phyloP scores from a whole-genome alignment of 2,797 vertebrate genomes.

The Argentina silus region DNA sequence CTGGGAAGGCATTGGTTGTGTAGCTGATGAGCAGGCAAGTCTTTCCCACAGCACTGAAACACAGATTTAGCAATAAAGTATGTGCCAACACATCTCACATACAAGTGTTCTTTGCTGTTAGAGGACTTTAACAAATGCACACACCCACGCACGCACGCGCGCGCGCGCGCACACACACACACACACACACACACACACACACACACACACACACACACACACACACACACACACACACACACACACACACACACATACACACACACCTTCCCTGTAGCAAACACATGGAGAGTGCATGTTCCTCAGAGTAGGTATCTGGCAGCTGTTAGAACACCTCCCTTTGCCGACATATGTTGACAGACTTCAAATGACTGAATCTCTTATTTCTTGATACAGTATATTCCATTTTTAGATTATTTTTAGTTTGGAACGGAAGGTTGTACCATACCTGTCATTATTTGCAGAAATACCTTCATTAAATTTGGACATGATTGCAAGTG shows the following conservation, averaged over 20 bases:
- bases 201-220: conserved; percentile 7
- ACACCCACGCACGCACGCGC: neutral
- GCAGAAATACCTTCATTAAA: too few relatives aligned
- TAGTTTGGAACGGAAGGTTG: too few relatives aligned
- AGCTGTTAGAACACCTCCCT: neutral
- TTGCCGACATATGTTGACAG: neutral
- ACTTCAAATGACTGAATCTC: neutral
- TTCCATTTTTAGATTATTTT: neutral
- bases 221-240: conserved; percentile 3
- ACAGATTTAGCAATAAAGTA: conserved; percentile 22
- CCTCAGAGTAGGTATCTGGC: neutral
- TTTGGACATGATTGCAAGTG: too few relatives aligned
- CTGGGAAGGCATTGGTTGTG: conserved; percentile 90
- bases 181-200: neutral
- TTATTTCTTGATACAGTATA: neutral
- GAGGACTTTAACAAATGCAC: neutral
- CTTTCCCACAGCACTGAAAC: conserved; percentile 89
- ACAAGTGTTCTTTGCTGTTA: neutral
- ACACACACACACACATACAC: conserved; percentile 1
- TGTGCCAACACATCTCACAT: conserved; percentile 19
- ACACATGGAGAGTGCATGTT: neutral
- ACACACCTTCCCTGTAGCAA: neutral
- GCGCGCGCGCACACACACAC: neutral
- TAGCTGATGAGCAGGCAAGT: conserved; percentile 93
- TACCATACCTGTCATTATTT: too few relatives aligned